phyloP scores from a whole-genome alignment of 2,113 vertebrate genomes.

The Planiliza haematocheilus region DNA sequence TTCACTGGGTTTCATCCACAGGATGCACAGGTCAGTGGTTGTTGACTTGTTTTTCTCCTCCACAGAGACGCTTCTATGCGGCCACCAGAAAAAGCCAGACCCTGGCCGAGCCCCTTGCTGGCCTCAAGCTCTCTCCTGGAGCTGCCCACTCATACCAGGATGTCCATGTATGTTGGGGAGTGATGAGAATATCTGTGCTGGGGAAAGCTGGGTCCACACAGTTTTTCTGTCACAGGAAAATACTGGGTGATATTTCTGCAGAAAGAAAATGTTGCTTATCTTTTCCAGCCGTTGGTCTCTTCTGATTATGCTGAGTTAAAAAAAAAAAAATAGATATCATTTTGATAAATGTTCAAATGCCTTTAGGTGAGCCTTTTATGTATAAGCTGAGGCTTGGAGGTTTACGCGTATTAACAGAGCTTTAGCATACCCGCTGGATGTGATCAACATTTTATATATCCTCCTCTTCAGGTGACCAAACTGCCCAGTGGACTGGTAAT shows the following conservation, averaged over 20 bases:
- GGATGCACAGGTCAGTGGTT: constrained; percentile 91
- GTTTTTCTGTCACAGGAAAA: background rate
- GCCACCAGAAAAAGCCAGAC: constrained; percentile 53
- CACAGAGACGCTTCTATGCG: constrained; percentile 69
- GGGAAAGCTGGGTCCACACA: background rate
- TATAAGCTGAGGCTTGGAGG: background rate
- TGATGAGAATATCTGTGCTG: constrained; percentile 2
- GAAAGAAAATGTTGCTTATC: background rate
- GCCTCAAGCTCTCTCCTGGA: constrained; percentile 60
- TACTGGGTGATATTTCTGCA: background rate
- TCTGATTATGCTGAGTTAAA: background rate
- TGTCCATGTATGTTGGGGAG: constrained; percentile 70
- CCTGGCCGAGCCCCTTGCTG: constrained; percentile 60
- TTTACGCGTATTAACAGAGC: background rate
- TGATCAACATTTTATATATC: background rate
- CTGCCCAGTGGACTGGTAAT: constrained; percentile 93
- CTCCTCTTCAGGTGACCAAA: constrained; percentile 87
- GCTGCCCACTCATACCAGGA: constrained; percentile 61
- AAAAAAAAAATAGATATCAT: background rate
- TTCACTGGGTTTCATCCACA: constrained; percentile 81
- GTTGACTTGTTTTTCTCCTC: constrained; percentile 62
- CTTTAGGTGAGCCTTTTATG: background rate
- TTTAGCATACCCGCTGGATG: background rate
- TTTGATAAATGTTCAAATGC: background rate
- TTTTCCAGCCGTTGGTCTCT: background rate